A percentile compares a stretch with the other conserved stretches of the same genome.
These are phyloP conservation scores for Cephonodes hylas DNA, from an alignment of 2,888 invertebrate species.

Conservation along the genomic window DNA sequence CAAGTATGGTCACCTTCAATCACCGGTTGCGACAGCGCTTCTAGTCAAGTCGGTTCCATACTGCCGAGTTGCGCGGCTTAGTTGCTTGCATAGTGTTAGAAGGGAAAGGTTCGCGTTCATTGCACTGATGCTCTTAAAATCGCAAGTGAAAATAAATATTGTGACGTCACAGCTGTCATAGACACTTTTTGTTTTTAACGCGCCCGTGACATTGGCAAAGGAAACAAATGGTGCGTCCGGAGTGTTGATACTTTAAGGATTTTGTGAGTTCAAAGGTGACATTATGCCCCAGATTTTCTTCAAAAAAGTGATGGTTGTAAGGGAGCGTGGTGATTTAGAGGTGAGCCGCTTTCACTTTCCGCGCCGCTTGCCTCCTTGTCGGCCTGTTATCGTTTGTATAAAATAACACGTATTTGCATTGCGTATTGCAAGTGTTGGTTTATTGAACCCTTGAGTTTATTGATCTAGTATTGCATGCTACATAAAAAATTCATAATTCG, in stretches of 20 bases:
- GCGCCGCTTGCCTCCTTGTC: constrained; percentile 15
- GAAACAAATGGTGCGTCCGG: not conserved
- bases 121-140: constrained; percentile 5
- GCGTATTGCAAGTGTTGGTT: not conserved
- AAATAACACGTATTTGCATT: not conserved
- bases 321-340: constrained; percentile 71
- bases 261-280: constrained; percentile 48
- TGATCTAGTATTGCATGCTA: not conserved
- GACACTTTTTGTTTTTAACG: constrained; percentile 19
- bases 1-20: constrained; percentile 25
- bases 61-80: constrained; percentile 71
- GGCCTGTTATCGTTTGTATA: constrained; percentile 10
- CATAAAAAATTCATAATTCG: not conserved
- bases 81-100: constrained; percentile 67
- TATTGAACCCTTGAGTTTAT: not conserved
- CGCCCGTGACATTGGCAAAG: constrained; percentile 9
- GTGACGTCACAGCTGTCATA: constrained; percentile 16
- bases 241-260: not conserved
- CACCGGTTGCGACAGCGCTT: constrained; percentile 64
- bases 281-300: constrained; percentile 79
- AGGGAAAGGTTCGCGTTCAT: constrained; percentile 53
- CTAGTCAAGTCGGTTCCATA: constrained; percentile 68
- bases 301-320: constrained; percentile 78
- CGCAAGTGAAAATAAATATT: not conserved
- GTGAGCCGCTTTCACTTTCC: constrained; percentile 77